A percentile compares a stretch with the other conserved stretches of the same genome.
phyloP scores from a whole-genome alignment of 2,888 invertebrate genomes.

The Eumacrocentrus americanus region DNA sequence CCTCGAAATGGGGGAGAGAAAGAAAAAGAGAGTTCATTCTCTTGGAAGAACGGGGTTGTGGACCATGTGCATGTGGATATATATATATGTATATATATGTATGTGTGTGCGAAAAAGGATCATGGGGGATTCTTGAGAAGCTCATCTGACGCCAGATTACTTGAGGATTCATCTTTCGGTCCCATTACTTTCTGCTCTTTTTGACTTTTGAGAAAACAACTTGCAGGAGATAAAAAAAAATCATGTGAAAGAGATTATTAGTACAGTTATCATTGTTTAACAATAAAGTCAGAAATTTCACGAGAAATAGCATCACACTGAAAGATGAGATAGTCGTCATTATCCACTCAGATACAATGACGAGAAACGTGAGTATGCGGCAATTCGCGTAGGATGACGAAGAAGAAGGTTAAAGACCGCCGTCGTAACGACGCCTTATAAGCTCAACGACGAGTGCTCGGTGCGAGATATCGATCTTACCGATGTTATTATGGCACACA shows the following conservation, averaged over 20 bases:
- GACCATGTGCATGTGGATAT: not conserved
- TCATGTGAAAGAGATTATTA: too few relatives aligned
- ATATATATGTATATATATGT: not conserved
- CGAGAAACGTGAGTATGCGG: too few relatives aligned
- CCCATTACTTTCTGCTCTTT: conserved; percentile 5
- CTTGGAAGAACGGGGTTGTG: conserved; percentile 19
- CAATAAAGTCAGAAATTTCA: too few relatives aligned
- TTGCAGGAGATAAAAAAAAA: too few relatives aligned
- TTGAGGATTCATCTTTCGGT: conserved; percentile 10
- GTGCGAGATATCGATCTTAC: conserved; percentile 47
- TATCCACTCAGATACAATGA: too few relatives aligned
- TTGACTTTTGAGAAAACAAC: not conserved
- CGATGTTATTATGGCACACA: conserved; percentile 30
- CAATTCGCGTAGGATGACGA: too few relatives aligned
- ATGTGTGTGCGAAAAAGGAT: conserved; percentile 4
- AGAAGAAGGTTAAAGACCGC: conserved; percentile 39
- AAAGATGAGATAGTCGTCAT: too few relatives aligned
- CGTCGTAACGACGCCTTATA: conserved; percentile 23
- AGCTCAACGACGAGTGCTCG: conserved; percentile 3
- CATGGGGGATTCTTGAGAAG: conserved; percentile 16
- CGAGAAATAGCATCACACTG: too few relatives aligned
- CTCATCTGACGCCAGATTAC: conserved; percentile 17
- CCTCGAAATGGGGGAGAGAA: conserved; percentile 16
- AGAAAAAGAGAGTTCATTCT: conserved; percentile 5
- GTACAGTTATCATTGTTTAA: too few relatives aligned